Evolutionary conservation across 2,888 invertebrate genomes (phyloP).

Genomic region (Octodonta nipae): DNA sequence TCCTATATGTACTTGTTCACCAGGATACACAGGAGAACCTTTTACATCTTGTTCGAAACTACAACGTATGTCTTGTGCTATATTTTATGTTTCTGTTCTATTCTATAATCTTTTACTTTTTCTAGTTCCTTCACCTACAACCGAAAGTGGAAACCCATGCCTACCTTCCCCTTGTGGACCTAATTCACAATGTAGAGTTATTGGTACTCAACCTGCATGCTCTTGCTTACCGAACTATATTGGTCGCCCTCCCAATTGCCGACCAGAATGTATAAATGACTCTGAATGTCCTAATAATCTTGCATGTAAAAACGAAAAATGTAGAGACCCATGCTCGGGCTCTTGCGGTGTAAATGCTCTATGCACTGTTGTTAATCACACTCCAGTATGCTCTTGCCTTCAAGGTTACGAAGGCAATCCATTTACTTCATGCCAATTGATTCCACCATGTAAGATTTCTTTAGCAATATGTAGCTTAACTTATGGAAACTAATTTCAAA

Average conservation of each 20-base stretch:
- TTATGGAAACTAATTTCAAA: no score
- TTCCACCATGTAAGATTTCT: conserved; percentile 30
- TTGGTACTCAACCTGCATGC: conserved; percentile 72
- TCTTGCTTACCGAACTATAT: conserved; percentile 68
- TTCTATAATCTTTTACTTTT: conserved; percentile 17
- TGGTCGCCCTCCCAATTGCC: conserved; percentile 74
- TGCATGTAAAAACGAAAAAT: conserved; percentile 68
- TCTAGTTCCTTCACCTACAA: conserved; percentile 34
- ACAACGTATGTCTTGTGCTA: conserved; percentile 22
- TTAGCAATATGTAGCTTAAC: no score
- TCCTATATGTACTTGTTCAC: conserved; percentile 51
- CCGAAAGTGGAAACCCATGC: conserved; percentile 50
- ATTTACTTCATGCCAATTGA: conserved; percentile 39
- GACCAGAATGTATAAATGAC: conserved; percentile 69
- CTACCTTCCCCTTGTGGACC: conserved; percentile 72
- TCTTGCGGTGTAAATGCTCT: conserved; percentile 66
- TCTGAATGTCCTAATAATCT: conserved; percentile 71
- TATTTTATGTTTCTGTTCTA: not conserved
- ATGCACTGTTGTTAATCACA: conserved; percentile 74
- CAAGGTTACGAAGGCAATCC: conserved; percentile 75
- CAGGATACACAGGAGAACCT: conserved; percentile 52
- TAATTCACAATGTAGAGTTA: conserved; percentile 66
- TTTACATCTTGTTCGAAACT: conserved; percentile 39
- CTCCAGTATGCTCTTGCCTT: conserved; percentile 66
- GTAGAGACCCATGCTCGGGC: conserved; percentile 71